Conservation (phyloP, 2,797 vertebrate genomes). For the Sebastes iracundus region DNA sequence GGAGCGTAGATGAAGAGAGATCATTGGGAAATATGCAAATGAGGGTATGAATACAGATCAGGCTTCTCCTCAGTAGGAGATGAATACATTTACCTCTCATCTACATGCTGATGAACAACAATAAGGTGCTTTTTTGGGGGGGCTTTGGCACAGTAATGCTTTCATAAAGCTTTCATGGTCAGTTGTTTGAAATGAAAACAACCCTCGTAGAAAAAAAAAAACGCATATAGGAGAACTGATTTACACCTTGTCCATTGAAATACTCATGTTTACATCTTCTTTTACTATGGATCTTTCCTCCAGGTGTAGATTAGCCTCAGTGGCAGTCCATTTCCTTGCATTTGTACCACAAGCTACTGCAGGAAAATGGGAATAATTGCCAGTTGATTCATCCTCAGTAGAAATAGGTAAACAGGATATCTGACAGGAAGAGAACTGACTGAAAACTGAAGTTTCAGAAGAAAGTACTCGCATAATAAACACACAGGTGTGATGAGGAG, state of each 20-base stretch:
- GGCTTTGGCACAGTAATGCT: constrained; percentile 15
- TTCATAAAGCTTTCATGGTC: constrained; percentile 48
- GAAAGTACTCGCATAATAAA: constrained; percentile 5
- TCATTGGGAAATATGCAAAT: constrained; percentile 78
- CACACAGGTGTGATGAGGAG: constrained; percentile 10
- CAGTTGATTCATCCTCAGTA: constrained; percentile 9
- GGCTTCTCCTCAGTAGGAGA: constrained; percentile 61
- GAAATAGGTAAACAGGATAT: not conserved
- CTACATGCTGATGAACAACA: constrained; percentile 73
- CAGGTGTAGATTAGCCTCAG: not conserved
- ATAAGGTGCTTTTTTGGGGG: constrained; percentile 29
- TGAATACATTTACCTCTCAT: constrained; percentile 78
- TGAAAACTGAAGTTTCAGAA: not conserved
- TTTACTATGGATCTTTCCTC: not conserved
- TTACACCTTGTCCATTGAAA: constrained; percentile 16
- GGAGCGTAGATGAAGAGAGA: constrained; percentile 50
- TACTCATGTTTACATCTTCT: constrained; percentile 17
- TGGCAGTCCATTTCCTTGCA: not conserved
- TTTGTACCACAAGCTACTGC: not conserved
- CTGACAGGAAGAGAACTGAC: not conserved
- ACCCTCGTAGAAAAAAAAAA: not conserved
- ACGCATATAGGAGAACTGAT: constrained; percentile 18
- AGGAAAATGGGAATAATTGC: constrained; percentile 21
- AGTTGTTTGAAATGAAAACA: constrained; percentile 56
- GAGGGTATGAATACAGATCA: constrained; percentile 75